These are phyloP conservation scores for Ceryle rudis DNA, from an alignment of 2,797 vertebrate genomes.

Conservation along the genomic window DNA sequence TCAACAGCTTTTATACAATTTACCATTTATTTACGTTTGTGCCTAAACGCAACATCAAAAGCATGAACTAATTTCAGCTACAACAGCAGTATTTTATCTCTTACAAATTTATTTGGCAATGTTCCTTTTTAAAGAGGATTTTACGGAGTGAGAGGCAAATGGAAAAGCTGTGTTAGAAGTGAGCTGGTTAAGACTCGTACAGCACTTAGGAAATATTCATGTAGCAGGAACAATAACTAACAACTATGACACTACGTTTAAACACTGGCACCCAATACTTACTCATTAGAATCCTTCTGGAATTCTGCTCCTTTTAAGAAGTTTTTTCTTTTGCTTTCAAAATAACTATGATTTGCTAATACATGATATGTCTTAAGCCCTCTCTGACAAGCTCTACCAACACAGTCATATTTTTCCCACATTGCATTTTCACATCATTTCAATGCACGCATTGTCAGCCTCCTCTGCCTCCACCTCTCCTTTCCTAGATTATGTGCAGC, in stretches of 20 bases:
- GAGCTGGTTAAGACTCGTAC: not conserved
- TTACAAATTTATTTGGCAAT: not conserved
- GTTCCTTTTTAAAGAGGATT: not conserved
- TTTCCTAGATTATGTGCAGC: constrained; percentile 10
- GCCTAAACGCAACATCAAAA: not conserved
- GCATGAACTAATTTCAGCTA: not conserved
- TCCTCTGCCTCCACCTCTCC: constrained; percentile 44
- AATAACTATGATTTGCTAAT: constrained; percentile 35
- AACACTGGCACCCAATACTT: not conserved
- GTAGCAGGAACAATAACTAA: not conserved
- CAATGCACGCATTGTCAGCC: constrained; percentile 51
- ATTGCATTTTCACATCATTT: constrained; percentile 38
- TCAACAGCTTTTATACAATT: not conserved
- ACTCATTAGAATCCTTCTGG: not conserved
- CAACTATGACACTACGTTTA: not conserved
- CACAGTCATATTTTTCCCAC: constrained; percentile 44
- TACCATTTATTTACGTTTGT: not conserved
- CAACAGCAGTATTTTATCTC: not conserved
- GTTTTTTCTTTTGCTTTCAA: constrained; percentile 23
- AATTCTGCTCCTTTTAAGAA: constrained; percentile 42
- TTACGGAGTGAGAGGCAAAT: not conserved
- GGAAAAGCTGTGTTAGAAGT: not conserved
- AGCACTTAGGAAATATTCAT: not conserved
- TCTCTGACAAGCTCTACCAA: constrained; percentile 31
- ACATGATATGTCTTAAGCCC: not conserved